phyloP scores from a whole-genome alignment of 2,113 vertebrate species.

The Peromyscus californicus region DNA sequence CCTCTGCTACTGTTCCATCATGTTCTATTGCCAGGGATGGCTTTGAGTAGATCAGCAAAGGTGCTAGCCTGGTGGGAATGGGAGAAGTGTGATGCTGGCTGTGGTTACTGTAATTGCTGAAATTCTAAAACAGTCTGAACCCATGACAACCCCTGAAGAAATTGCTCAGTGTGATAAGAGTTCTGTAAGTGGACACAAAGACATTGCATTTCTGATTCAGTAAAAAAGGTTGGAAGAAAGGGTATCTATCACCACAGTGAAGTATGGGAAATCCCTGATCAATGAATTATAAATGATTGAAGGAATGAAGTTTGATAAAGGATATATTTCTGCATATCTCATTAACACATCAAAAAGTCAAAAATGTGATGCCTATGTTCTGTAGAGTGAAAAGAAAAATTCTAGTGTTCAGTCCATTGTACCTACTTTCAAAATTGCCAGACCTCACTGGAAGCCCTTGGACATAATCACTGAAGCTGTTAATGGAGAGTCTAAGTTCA shows the following conservation, averaged over 20 bases:
- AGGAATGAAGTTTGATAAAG: neutral
- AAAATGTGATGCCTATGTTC: constrained; percentile 90
- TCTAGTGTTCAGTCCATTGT: constrained; percentile 97
- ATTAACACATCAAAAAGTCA: constrained; percentile 97
- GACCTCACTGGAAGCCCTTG: constrained; percentile 96
- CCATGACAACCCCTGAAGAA: constrained; percentile 90
- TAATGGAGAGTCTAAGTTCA: constrained; percentile 97
- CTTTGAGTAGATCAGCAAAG: constrained; percentile 98
- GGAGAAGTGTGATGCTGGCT: constrained; percentile 95
- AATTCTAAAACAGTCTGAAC: constrained; percentile 92
- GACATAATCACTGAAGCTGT: constrained; percentile 98
- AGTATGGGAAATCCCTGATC: neutral
- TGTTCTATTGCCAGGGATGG: constrained; percentile 84
- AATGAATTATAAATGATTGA: neutral
- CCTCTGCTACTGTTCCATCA: constrained; percentile 95
- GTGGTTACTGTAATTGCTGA: constrained; percentile 88
- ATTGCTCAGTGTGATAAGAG: constrained; percentile 90
- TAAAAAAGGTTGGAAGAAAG: constrained; percentile 93
- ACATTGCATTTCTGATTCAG: constrained; percentile 97
- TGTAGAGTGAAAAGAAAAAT: constrained; percentile 97
- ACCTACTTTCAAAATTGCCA: constrained; percentile 96
- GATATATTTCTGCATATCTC: constrained; percentile 90
- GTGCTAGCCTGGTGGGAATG: constrained; percentile 97
- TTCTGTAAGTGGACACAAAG: constrained; percentile 95
- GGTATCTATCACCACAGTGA: neutral